These are phyloP conservation scores for Gymnarchus niloticus DNA, from an alignment of 2,113 vertebrate genomes.

Conservation along the genomic window DNA sequence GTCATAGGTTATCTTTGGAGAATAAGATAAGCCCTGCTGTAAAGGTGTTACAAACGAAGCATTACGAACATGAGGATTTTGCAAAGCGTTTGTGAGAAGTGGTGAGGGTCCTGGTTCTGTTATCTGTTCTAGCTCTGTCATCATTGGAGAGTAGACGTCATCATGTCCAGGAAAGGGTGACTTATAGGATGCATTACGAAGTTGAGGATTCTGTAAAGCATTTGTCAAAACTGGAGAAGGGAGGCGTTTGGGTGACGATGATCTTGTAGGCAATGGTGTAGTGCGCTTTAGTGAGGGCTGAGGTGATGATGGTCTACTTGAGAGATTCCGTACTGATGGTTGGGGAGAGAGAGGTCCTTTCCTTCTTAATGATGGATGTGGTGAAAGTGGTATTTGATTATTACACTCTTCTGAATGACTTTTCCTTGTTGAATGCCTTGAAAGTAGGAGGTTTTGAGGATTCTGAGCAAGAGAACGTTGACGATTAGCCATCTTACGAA, in stretches of 20 bases:
- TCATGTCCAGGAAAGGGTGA: constrained; percentile 36
- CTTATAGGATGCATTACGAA: constrained; percentile 45
- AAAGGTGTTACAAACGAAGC: constrained; percentile 43
- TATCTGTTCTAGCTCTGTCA: constrained; percentile 24
- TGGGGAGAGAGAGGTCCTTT: constrained; percentile 47
- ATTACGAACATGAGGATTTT: constrained; percentile 28
- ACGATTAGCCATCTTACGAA: constrained; percentile 53
- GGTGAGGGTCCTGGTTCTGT: constrained; percentile 27
- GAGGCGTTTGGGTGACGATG: constrained; percentile 28
- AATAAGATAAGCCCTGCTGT: constrained; percentile 38
- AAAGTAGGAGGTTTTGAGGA: constrained; percentile 18
- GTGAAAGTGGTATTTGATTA: constrained; percentile 41
- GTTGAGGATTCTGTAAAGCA: constrained; percentile 30
- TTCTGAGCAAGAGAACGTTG: constrained; percentile 57
- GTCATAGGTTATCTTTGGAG: constrained; percentile 16
- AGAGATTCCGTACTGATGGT: constrained; percentile 43
- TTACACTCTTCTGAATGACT: constrained; percentile 25
- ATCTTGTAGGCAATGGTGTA: constrained; percentile 38
- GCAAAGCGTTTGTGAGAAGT: constrained; percentile 37
- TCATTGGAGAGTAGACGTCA: constrained; percentile 28
- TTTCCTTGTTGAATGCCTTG: constrained; percentile 51
- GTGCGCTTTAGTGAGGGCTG: constrained; percentile 36
- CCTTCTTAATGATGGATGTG: constrained; percentile 58
- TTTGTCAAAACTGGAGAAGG: constrained; percentile 27
- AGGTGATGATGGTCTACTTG: constrained; percentile 38